phyloP scores from a whole-genome alignment of 2,113 vertebrate species.

The Cygnus buccinator region DNA sequence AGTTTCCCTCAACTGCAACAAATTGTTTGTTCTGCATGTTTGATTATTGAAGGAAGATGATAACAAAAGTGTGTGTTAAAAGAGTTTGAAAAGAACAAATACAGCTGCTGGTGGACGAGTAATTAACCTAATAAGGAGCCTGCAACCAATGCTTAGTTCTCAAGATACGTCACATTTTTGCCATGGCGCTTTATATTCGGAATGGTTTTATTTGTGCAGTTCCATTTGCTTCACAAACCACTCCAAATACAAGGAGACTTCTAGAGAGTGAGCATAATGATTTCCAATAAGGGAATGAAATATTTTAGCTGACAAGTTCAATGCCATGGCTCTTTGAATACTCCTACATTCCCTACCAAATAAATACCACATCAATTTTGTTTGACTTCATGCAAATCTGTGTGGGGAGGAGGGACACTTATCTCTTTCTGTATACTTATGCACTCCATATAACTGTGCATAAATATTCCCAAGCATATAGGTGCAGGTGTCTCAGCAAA shows the following conservation, averaged over 20 bases:
- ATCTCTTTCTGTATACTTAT: background rate
- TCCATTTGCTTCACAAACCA: constrained; percentile 22
- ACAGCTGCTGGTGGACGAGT: background rate
- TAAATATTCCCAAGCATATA: background rate
- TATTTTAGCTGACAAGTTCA: constrained; percentile 45
- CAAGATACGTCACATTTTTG: background rate
- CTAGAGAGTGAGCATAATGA: constrained; percentile 34
- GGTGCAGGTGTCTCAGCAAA: constrained; percentile 6
- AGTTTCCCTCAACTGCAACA: background rate
- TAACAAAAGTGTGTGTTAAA: background rate
- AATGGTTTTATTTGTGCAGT: background rate
- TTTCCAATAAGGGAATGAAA: constrained; percentile 59
- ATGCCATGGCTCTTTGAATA: constrained; percentile 14
- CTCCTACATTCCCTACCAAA: background rate
- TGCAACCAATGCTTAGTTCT: background rate
- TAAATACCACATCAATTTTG: constrained; percentile 29
- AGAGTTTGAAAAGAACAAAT: background rate
- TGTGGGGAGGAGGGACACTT: background rate
- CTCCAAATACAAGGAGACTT: constrained; percentile 7
- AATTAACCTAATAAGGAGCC: constrained; percentile 18
- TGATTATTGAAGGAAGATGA: background rate
- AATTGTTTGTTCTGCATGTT: background rate
- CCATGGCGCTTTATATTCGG: background rate
- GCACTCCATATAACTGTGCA: background rate
- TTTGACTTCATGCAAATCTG: constrained; percentile 39